A percentile compares a stretch with the other conserved stretches of the same genome.
These are phyloP conservation scores for Pogonocherus hispidulus DNA, from an alignment of 2,888 invertebrate genomes.

Conservation along the genomic window DNA sequence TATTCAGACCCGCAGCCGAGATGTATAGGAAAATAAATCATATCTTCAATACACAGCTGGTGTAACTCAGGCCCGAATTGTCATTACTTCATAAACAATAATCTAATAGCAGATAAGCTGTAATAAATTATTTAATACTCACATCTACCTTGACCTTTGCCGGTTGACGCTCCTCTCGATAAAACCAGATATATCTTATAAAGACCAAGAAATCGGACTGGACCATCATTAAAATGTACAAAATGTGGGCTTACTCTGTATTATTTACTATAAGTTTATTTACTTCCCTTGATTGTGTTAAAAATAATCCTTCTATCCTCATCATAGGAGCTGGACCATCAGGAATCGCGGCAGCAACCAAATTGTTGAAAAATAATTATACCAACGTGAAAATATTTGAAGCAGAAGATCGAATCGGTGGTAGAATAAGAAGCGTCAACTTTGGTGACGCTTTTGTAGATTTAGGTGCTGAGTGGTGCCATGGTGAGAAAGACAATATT, in stretches of 20 bases:
- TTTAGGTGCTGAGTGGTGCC: constrained; percentile 57
- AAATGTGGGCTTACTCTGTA: background rate
- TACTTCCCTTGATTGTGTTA: background rate
- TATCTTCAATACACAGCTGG: background rate
- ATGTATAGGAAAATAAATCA: too few species aligned
- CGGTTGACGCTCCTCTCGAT: background rate
- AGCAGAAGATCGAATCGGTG: constrained; percentile 59
- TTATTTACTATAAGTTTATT: background rate
- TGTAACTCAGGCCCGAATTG: background rate
- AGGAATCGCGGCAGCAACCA: constrained; percentile 69
- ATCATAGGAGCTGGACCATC: constrained; percentile 41
- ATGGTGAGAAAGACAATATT: constrained; percentile 52
- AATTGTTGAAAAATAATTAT: constrained; percentile 68
- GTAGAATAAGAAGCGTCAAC: constrained; percentile 56
- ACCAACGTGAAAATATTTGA: constrained; percentile 67
- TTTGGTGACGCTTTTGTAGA: constrained; percentile 50
- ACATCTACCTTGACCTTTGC: background rate
- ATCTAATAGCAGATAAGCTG: background rate
- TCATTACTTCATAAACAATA: background rate
- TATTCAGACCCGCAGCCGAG: too few species aligned
- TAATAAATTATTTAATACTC: background rate
- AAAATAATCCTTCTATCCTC: constrained; percentile 32
- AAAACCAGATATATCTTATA: background rate
- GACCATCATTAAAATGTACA: background rate
- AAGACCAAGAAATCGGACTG: background rate